Evolutionary conservation across 2,888 invertebrate species (phyloP).

Genomic region (Petrophora chlorosata): DNA sequence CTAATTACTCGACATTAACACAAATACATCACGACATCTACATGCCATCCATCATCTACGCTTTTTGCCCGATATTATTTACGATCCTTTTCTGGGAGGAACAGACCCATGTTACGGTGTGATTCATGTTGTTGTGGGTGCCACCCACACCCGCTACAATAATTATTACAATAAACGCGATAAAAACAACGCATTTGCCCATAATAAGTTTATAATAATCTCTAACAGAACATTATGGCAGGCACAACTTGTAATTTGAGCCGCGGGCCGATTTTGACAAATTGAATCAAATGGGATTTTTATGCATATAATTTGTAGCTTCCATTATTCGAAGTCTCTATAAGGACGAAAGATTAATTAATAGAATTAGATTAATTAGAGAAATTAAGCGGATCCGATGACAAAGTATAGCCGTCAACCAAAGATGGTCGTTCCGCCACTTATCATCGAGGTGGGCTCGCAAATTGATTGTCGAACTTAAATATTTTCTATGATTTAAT

Average conservation of each 20-base stretch:
- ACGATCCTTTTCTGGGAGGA: slow-evolving; percentile 35
- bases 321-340: slow-evolving; percentile 24
- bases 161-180: slow-evolving; percentile 49
- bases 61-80: slow-evolving; percentile 33
- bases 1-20: slow-evolving; percentile 44
- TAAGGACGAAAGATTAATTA: slow-evolving; percentile 23
- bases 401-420: slow-evolving; percentile 14
- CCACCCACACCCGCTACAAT: slow-evolving; percentile 44
- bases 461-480: slow-evolving; percentile 22
- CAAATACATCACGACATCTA: slow-evolving; percentile 27
- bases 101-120: slow-evolving; percentile 19
- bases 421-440: slow-evolving; percentile 9
- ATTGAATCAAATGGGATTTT: slow-evolving; percentile 33
- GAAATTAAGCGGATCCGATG: slow-evolving; percentile 21
- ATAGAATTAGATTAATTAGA: slow-evolving; percentile 30
- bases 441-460: slow-evolving; percentile 10
- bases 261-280: slow-evolving; percentile 38
- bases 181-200: slow-evolving; percentile 46
- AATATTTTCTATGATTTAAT: slow-evolving; percentile 15
- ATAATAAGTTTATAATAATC: slow-evolving; percentile 35
- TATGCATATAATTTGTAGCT: slow-evolving; percentile 19
- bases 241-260: slow-evolving; percentile 35
- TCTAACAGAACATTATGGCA: slow-evolving; percentile 29
- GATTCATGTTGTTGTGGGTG: slow-evolving; percentile 52
- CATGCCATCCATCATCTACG: slow-evolving; percentile 40